A percentile compares a stretch with the other conserved stretches of the same genome.
These are phyloP conservation scores for Upupa epops DNA, from an alignment of 2,113 vertebrate species.

Conservation along the genomic window DNA sequence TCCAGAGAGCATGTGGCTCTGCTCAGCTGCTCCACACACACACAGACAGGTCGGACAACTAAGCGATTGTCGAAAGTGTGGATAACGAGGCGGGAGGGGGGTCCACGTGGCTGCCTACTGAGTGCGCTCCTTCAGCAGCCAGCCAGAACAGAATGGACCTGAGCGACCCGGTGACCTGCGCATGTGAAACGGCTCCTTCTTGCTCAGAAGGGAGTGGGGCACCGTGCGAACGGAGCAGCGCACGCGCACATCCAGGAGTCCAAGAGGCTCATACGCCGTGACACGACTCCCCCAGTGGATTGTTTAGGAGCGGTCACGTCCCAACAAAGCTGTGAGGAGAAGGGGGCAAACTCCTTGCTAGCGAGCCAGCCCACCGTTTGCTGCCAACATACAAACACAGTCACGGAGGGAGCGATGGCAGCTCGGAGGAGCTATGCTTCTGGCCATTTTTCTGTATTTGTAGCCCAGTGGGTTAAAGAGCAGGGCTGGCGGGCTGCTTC, in stretches of 20 bases:
- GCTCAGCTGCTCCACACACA: slow-evolving; percentile 50
- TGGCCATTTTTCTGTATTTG: neutral
- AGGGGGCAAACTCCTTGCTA: slow-evolving; percentile 1
- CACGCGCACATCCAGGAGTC: slow-evolving; percentile 28
- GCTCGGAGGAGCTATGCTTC: slow-evolving; percentile 1
- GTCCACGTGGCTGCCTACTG: slow-evolving; percentile 55
- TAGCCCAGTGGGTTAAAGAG: slow-evolving; percentile 6
- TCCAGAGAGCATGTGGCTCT: slow-evolving; percentile 51
- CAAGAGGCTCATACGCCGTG: slow-evolving; percentile 51
- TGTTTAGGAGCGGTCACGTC: slow-evolving; percentile 10
- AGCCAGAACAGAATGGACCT: slow-evolving; percentile 45
- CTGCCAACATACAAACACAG: too few species aligned
- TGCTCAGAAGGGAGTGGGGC: slow-evolving; percentile 41
- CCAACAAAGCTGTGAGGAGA: slow-evolving; percentile 25
- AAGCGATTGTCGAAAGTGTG: slow-evolving; percentile 34
- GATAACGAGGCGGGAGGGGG: slow-evolving; percentile 28
- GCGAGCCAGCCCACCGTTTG: neutral
- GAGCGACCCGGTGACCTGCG: slow-evolving; percentile 37
- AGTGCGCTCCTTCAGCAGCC: slow-evolving; percentile 45
- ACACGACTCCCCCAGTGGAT: neutral
- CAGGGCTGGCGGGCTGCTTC: slow-evolving; percentile 9
- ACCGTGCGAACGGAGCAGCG: slow-evolving; percentile 44
- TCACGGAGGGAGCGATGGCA: too few species aligned
- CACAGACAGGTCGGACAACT: slow-evolving; percentile 44
- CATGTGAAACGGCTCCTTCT: slow-evolving; percentile 62